Base-by-base conservation (phyloP, 2,888 invertebrate species). In the Enchytraeus crypticus region DNA sequence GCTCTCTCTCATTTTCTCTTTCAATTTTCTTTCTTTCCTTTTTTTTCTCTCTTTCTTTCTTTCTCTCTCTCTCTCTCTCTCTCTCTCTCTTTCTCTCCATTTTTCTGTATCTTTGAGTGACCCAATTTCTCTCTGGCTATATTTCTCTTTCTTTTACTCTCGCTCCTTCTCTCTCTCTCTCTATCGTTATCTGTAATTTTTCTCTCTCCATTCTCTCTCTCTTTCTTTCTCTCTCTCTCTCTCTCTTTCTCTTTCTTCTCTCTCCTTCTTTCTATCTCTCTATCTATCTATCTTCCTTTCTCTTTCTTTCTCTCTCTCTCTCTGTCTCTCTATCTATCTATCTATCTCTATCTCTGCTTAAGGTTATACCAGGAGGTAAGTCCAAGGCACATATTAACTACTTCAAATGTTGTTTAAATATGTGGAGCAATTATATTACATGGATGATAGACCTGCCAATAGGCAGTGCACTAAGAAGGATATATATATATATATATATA, bases 141-240 rank as follows among this genome's bases (percentile, higher is more conserved):
- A 27, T 29, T 30, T n/a, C 62, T 53, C 3, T 63, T 46, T 57
- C 55, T 38, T n/a, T n/a, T n/a, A n/a, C n/a, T n/a, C 62, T 51
- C 34, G 8, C 62, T n/a, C 51, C n/a, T n/a, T n/a, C n/a, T n/a
- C n/a, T n/a, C 21, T 49, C 21, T 46, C 27, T 46, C 51, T 32
- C 34, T 32, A 5, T 30, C 51, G 29, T 8, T 32, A 29, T 32
- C 29, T 27, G 34, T 43, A 18, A 51, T 57, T 45, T 64, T 56
- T 57, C 63, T 59, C 63, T 53, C 45, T 38, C 62, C n/a, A n/a
- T n/a, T 23, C 53, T 53, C 54, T 43, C 62, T 34, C 63, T 63
- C 38, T 45, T 58, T 57, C 63, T 58, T 51, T 30, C 51, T 64
- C 57, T 32, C 63, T 30, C 57, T 33, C 45, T 43, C 54, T 55